Conservation (phyloP, 2,888 invertebrate genomes). For the Caprella mutica region DNA sequence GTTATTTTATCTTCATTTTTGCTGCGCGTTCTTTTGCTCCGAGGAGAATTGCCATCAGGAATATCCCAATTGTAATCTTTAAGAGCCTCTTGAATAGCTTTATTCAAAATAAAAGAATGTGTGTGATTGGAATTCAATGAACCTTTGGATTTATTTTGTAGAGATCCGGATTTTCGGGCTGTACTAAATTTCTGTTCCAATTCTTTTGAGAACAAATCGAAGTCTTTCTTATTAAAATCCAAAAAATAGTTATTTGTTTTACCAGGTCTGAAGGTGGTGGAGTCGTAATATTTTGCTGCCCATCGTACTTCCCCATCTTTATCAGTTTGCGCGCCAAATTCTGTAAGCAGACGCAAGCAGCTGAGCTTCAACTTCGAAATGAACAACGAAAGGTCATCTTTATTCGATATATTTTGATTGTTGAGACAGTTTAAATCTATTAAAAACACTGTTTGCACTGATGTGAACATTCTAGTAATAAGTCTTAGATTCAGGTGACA, state of each 20-base stretch:
- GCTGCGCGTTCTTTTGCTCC: too few species aligned
- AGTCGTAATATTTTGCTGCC: constrained; percentile 29
- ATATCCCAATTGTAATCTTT: constrained; percentile 32
- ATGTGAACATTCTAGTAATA: constrained; percentile 32
- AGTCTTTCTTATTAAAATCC: constrained; percentile 19
- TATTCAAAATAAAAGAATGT: constrained; percentile 26
- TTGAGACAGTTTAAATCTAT: constrained; percentile 27
- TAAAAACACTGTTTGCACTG: constrained; percentile 26
- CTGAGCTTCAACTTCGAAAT: constrained; percentile 17
- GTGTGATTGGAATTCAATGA: neutral
- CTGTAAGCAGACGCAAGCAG: constrained; percentile 26
- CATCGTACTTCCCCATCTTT: constrained; percentile 20
- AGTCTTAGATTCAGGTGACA: too few species aligned
- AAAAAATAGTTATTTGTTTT: constrained; percentile 24
- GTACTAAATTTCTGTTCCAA: constrained; percentile 14
- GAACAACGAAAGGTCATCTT: constrained; percentile 19
- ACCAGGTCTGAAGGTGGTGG: constrained; percentile 23
- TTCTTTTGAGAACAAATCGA: constrained; percentile 24
- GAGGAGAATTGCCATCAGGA: constrained; percentile 31
- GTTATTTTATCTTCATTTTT: too few species aligned
- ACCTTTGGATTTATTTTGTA: neutral
- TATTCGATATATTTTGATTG: neutral
- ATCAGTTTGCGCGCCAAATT: constrained; percentile 34
- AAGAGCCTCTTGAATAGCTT: constrained; percentile 27
- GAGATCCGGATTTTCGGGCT: neutral